These are phyloP conservation scores for Antheraea pernyi DNA, from an alignment of 1,140 invertebrate species.

Conservation along the genomic window DNA sequence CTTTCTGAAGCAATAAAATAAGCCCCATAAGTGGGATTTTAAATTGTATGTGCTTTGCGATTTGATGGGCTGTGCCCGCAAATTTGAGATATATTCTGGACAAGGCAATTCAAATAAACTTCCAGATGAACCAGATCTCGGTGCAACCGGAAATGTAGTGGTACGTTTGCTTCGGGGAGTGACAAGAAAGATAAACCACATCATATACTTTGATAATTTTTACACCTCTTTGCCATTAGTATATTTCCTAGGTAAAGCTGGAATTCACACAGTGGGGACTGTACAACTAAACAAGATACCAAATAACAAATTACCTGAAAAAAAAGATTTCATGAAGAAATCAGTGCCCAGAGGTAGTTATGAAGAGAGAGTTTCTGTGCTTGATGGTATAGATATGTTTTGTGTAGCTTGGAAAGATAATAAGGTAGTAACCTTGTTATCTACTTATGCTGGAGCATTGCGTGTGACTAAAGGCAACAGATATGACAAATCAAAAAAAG, in stretches of 20 bases:
- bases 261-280: too few species aligned
- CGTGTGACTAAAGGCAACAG: constrained; percentile 28
- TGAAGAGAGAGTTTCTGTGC: constrained; percentile 35
- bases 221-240: too few species aligned
- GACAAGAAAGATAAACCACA: too few species aligned
- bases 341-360: constrained; percentile 33
- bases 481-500: constrained; percentile 27
- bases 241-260: too few species aligned
- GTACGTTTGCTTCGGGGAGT: too few species aligned
- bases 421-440: constrained; percentile 38
- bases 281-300: constrained; percentile 15
- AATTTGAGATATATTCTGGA: constrained; percentile 35
- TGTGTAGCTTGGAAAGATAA: constrained; percentile 43
- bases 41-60: constrained; percentile 49
- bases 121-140: constrained; percentile 37
- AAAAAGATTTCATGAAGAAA: constrained; percentile 48
- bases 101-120: constrained; percentile 27
- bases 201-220: too few species aligned
- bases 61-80: constrained; percentile 32
- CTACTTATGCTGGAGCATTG: constrained; percentile 29
- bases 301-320: constrained; percentile 43
- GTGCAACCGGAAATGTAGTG: constrained; percentile 20
- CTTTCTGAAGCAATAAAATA: constrained; percentile 22
- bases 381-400: constrained; percentile 43
- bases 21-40: constrained; percentile 51